Conservation (phyloP, 2,888 invertebrate species). For the Standfussiana lucernea region DNA sequence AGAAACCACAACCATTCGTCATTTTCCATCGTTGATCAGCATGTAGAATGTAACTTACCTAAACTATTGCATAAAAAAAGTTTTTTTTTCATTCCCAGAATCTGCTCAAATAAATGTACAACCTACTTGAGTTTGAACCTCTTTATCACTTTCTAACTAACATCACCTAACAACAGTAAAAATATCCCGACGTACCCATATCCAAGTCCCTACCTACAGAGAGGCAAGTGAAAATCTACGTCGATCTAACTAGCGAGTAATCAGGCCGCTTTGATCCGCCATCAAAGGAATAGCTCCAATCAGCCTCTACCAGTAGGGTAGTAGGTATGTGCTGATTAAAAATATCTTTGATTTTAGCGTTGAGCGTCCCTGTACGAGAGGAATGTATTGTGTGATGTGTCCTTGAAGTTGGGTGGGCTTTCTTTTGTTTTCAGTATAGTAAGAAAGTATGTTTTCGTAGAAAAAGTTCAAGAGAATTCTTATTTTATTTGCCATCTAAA, state of each 20-base stretch:
- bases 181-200: conserved; percentile 7
- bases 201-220: background rate
- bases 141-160: background rate
- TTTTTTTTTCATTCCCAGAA: background rate
- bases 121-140: background rate
- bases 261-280: conserved; percentile 77
- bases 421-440: conserved; percentile 2
- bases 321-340: conserved; percentile 61
- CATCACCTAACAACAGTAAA: background rate
- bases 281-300: conserved; percentile 77
- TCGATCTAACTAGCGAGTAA: conserved; percentile 69
- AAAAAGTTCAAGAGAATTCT: background rate
- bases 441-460: background rate
- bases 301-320: conserved; percentile 55
- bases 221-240: conserved; percentile 53
- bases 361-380: background rate
- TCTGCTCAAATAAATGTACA: background rate
- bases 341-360: conserved; percentile 60
- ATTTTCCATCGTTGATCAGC: background rate
- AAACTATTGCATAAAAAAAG: background rate
- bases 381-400: conserved; percentile 13
- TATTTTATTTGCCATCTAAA: background rate
- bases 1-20: background rate
- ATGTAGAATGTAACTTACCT: background rate
- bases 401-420: background rate